phyloP scores from a whole-genome alignment of 2,113 vertebrate species.

The Hemiprocne comata region DNA sequence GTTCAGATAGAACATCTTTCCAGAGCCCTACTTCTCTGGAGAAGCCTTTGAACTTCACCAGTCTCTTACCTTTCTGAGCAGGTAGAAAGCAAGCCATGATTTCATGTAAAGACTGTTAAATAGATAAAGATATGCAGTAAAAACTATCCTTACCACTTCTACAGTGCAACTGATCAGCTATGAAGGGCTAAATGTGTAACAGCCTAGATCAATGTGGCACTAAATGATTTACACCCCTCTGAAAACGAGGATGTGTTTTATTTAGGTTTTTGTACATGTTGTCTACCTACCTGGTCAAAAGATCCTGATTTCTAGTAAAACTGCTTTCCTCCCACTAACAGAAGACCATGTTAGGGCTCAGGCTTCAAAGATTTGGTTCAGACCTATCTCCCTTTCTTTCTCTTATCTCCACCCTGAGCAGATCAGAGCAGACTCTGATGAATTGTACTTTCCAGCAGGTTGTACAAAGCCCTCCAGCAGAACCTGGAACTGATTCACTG shows the following conservation, averaged over 20 bases:
- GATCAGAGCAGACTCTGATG: not conserved
- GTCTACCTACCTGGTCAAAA: not conserved
- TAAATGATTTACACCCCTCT: not conserved
- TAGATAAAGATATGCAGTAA: not conserved
- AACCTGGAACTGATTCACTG: not conserved
- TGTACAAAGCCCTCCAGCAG: not conserved
- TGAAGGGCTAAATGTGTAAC: not conserved
- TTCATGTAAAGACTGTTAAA: not conserved
- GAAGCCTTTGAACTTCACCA: not conserved
- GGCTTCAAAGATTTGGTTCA: not conserved
- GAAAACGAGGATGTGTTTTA: not conserved
- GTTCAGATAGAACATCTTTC: not conserved
- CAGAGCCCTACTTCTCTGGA: not conserved
- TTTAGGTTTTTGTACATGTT: not conserved
- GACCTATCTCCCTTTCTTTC: not conserved
- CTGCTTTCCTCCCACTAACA: not conserved
- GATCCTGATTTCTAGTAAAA: not conserved
- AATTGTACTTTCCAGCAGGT: constrained; percentile 18
- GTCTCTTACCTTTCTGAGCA: not conserved
- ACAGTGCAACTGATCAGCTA: not conserved
- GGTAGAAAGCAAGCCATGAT: fast-evolving
- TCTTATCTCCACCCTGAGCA: not conserved
- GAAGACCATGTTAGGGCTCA: not conserved
- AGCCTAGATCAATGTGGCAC: fast-evolving
- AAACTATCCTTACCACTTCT: not conserved